Conservation (phyloP, 2,888 invertebrate species). For the Heliconius ethilla region DNA sequence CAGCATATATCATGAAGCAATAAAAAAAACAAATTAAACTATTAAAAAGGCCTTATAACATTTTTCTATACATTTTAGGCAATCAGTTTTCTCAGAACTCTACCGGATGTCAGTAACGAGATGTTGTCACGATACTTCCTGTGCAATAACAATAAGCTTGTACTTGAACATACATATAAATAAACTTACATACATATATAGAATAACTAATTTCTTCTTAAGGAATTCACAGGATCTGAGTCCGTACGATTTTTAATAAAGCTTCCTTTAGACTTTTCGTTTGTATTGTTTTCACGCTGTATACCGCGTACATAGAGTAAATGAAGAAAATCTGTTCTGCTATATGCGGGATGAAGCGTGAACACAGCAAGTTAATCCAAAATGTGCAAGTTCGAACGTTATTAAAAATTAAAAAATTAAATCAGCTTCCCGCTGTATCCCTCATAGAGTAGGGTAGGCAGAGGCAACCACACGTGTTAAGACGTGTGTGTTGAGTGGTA, state of each 20-base stretch:
- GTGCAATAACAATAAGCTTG: conserved; percentile 5
- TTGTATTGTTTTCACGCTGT: not conserved
- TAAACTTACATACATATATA: not conserved
- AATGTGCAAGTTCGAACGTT: no score
- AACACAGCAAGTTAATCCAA: no score
- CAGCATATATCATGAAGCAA: not conserved
- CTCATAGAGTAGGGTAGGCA: no score
- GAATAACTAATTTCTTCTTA: not conserved
- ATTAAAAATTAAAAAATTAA: no score
- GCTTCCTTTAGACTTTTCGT: not conserved
- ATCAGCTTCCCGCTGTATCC: no score
- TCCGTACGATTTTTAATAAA: not conserved
- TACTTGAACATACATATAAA: not conserved
- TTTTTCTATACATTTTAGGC: not conserved
- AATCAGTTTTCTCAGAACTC: not conserved
- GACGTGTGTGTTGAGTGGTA: no score
- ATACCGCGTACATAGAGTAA: not conserved
- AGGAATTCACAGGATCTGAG: not conserved
- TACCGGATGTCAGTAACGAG: conserved; percentile 11
- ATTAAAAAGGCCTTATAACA: no score
- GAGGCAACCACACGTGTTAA: no score
- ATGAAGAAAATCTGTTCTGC: no score
- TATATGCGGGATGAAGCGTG: no score
- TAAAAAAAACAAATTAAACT: not conserved
- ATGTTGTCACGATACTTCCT: conserved; percentile 14